Evolutionary conservation across 2,113 vertebrate species (phyloP), one percentile per base, ranked within the genome.

Genomic region (Cricetomys ansorgei): DNA sequence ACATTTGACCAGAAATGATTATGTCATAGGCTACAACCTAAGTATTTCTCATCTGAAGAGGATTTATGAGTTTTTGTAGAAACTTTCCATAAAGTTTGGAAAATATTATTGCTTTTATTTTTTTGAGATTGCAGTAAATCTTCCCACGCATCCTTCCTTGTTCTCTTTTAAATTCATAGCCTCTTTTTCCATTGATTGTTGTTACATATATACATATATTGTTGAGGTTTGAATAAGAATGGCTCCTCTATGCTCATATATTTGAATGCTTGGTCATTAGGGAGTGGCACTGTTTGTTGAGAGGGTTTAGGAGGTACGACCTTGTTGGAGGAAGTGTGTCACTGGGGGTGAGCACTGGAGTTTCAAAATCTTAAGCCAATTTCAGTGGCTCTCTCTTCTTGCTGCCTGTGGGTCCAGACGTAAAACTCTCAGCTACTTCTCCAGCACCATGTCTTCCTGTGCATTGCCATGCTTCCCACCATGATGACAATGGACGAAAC

Each of bases 1-100:
- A 55, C 57, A 55, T 88, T 96, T 91, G 72, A 72, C 12, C 59
- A 53, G 43, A 86, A 55, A 96, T 65, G 37, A 10, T 19, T 79
- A 64, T 45, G n/a, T 29, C 5, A 19, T 27, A 4, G 40, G 45
- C 2, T 79, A 70, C 37, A 89, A 37, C 15, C 27, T 40, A 64
- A 76, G 45, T 43, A 89, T 72, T 65, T 88, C 31, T 62, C 48
- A 55, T 59, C 45, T 70, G 69, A 40, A 92, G 67, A 85, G 43
- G 40, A 86, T 86, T 93, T 88, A 72, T 59, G 55, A 21, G 7
- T 79, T 21, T 21, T 72, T 88, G 0, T n/a, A 45, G 85, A 75
- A 96, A 59, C 50, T 9, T 57, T 25, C 16, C 75, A 4, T 7
- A 80, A 91, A 83, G n/a, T 4, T 80, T 72, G 21, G 10, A 43